Conservation (phyloP, 2,888 invertebrate genomes). For the Hyles lineata region DNA sequence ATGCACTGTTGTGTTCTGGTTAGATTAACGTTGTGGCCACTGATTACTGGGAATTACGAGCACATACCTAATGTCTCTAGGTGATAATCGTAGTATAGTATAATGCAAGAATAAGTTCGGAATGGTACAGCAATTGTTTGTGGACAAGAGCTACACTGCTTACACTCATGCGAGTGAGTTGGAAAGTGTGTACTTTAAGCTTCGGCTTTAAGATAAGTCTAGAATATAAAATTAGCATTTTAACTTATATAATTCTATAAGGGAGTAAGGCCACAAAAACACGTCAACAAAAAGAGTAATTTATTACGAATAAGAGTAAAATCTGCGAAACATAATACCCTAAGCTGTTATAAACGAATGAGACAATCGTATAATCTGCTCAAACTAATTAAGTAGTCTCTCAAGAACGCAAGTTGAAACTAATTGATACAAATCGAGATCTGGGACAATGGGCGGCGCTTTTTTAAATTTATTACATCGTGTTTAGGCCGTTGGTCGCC, state of each 20-base stretch:
- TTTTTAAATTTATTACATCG: constrained; percentile 31
- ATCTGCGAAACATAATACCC: constrained; percentile 10
- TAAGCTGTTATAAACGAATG: constrained; percentile 29
- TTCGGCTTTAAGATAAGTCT: no score
- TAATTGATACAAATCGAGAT: constrained; percentile 52
- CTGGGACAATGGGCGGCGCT: constrained; percentile 30
- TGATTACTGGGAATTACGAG: no score
- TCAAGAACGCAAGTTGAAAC: constrained; percentile 47
- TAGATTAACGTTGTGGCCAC: no score
- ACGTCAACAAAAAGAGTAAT: background rate
- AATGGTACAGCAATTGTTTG: no score
- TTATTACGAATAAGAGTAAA: background rate
- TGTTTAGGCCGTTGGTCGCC: constrained; percentile 25
- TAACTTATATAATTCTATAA: background rate
- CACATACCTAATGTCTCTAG: no score
- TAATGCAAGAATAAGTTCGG: no score
- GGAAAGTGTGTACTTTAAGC: no score
- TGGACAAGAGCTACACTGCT: no score
- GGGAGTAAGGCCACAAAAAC: background rate
- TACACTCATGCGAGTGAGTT: no score
- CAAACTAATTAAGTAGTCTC: constrained; percentile 56
- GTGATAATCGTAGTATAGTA: no score
- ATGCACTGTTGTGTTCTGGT: no score
- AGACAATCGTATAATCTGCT: constrained; percentile 43
- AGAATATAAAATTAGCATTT: no score